A percentile compares a stretch with the other conserved stretches of the same genome.
Conservation (phyloP, 1,140 invertebrate species). For the Delia radicum region DNA sequence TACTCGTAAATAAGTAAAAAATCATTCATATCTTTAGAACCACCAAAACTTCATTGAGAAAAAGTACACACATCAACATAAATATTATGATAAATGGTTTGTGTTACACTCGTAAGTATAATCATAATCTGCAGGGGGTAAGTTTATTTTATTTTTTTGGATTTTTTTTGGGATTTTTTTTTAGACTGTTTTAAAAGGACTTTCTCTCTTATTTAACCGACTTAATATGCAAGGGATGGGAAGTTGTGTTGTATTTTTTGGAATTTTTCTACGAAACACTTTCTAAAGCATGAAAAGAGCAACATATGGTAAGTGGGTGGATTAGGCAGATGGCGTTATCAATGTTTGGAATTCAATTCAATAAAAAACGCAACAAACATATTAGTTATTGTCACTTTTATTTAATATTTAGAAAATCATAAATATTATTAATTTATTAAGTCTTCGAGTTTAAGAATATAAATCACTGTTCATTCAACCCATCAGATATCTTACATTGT, state of each 20-base stretch:
- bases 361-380: neutral
- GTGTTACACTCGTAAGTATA: slow-evolving; percentile 38
- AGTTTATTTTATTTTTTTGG: slow-evolving; percentile 35
- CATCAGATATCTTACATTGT: no score
- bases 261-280: neutral
- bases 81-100: slow-evolving; percentile 57
- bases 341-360: neutral
- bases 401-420: neutral
- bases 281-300: slow-evolving; percentile 25
- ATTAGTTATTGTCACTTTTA: neutral
- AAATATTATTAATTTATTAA: no score
- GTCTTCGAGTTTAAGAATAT: no score
- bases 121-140: slow-evolving; percentile 55
- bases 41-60: slow-evolving; percentile 54
- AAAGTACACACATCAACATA: slow-evolving; percentile 55
- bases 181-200: neutral
- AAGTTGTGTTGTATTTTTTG: neutral
- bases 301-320: slow-evolving; percentile 54
- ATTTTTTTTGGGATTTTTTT: neutral
- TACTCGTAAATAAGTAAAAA: neutral
- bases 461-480: no score
- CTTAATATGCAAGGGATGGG: neutral
- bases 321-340: slow-evolving; percentile 51
- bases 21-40: neutral
- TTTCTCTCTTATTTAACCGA: neutral